These are phyloP conservation scores for Capromys pilorides DNA, from an alignment of 2,797 vertebrate species.

Conservation along the genomic window DNA sequence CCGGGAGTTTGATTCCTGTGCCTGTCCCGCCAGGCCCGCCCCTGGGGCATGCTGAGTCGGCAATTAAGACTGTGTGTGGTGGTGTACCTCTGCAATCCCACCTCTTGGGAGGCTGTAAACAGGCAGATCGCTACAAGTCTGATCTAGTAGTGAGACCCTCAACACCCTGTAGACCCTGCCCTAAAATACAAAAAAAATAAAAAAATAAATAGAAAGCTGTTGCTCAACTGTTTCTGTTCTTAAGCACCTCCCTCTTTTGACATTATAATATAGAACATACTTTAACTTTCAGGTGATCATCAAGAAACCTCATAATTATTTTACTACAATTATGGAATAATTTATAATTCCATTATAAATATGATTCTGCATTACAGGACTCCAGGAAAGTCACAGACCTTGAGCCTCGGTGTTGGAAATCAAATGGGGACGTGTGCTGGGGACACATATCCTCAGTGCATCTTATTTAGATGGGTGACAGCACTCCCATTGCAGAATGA, in stretches of 20 bases:
- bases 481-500: background rate
- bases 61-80: too few relatives aligned
- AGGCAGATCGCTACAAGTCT: too few relatives aligned
- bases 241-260: background rate
- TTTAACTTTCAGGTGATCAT: conserved; percentile 34
- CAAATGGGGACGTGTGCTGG: background rate
- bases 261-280: background rate
- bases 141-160: too few relatives aligned
- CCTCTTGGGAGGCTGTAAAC: too few relatives aligned
- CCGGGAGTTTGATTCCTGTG: too few relatives aligned
- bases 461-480: background rate
- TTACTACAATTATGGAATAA: background rate
- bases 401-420: background rate
- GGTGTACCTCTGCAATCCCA: too few relatives aligned
- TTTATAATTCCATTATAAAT: background rate
- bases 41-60: too few relatives aligned
- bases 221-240: background rate
- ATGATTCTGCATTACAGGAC: background rate
- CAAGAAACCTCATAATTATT: background rate
- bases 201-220: background rate
- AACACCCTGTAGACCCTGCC: too few relatives aligned
- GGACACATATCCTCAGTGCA: background rate
- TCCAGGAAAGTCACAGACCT: background rate
- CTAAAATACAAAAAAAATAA: too few relatives aligned
- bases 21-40: too few relatives aligned